Evolutionary conservation across 2,888 invertebrate genomes (phyloP), one percentile per base, ranked within the genome.

Genomic region (Eupithecia exiguata): DNA sequence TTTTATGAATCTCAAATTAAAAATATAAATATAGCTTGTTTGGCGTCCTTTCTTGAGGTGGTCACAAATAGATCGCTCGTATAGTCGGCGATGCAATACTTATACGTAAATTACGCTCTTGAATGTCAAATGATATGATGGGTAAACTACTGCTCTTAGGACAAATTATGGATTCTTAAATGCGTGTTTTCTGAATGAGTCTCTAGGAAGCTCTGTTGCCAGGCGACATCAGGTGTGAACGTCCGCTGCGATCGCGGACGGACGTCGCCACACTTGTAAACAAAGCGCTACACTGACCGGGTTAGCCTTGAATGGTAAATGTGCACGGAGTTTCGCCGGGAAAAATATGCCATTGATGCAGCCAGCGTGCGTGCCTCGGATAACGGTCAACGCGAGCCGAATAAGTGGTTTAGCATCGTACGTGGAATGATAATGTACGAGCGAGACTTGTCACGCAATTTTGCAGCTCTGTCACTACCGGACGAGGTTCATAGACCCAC

Each of bases 331-430:
- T 93, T 93, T 92, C 91, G 91, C 92, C 84, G 86, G 86, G 90
- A 93, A 93, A 94, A 94, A 93, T 93, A 91, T 93, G 92, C 90
- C 93, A 93, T 93, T 93, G 93, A 93, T 92, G 93, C 93, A 92
- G 87, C 87, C 88, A 81, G 89, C 89, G 92, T 93, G 93, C 93
- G 92, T 94, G 93, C 89, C 87, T 82, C 88, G 88, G 87, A 86
- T 94, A 94, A 94, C 94, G 94, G 94, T 92, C 90, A 87, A 87
- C 86, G 85, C 89, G 86, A 87, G 89, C 93, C 93, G 93, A 94
- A 94, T 93, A 93, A 93, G 93, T 91, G 91, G 90, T 94, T 93
- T 92, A 92, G 86, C 89, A 85, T 90, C 90, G 92, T 92, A 92
- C 89, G 88, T 89, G 88, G 93, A 93, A 94, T 94, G 88, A 92